Evolutionary conservation across 2,797 vertebrate species (phyloP).

Genomic region (Darevskia mixta): DNA sequence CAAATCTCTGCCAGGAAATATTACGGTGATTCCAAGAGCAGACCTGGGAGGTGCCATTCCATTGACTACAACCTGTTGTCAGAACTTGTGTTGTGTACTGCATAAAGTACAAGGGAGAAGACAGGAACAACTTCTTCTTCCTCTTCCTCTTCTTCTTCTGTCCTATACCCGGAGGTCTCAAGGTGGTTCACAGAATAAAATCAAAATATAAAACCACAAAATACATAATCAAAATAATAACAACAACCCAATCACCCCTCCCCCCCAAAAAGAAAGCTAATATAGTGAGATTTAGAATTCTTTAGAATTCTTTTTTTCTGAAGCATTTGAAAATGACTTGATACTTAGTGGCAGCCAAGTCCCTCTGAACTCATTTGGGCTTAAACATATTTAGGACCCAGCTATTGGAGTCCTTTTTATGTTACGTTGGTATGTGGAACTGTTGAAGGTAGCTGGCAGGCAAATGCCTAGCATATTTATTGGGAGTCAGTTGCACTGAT

Average conservation of each 20-base stretch:
- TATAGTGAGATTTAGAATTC: not conserved
- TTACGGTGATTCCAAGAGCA: too few relatives aligned
- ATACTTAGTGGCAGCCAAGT: not conserved
- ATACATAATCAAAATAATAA: too few relatives aligned
- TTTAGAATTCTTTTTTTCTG: not conserved
- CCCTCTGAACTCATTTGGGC: not conserved
- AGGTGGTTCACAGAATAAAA: too few relatives aligned
- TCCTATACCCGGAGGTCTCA: too few relatives aligned
- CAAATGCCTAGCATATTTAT: not conserved
- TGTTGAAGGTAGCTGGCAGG: not conserved
- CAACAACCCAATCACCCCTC: too few relatives aligned
- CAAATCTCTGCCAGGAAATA: too few relatives aligned
- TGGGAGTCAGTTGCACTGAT: not conserved
- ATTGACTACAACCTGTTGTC: not conserved
- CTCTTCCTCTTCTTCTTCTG: too few relatives aligned
- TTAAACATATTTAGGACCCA: not conserved
- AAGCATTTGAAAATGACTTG: not conserved
- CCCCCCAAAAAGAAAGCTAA: not conserved
- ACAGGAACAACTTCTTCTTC: not conserved
- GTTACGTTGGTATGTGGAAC: not conserved
- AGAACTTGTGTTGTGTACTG: conserved; percentile 17
- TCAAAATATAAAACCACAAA: too few relatives aligned
- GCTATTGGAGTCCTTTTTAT: not conserved
- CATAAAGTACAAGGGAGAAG: conserved; percentile 54
- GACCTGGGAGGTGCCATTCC: too few relatives aligned